Base-by-base conservation (phyloP, 2,113 vertebrate species). In the Boleophthalmus pectinirostris region DNA sequence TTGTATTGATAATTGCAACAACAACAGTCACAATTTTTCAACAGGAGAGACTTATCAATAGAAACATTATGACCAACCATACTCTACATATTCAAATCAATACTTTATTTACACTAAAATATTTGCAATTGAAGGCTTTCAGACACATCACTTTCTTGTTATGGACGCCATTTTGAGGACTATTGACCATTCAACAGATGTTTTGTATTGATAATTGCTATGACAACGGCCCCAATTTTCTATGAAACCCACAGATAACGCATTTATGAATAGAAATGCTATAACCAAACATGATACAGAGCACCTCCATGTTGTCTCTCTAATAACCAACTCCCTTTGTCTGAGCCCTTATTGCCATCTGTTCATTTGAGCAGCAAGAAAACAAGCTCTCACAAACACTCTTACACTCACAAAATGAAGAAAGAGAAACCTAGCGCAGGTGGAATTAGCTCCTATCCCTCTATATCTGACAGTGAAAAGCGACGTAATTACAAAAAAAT, bases 381-480 rank as follows among this genome's bases (percentile, higher is more conserved):
- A 86, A 83, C 80, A 77, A 54, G 78, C 82, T 76, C 53, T 49
- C 24, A 38, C 47, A 51, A 53, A 79, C 78, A 68, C 14, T 45
- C 24, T 60, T 45, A 43, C 8, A 3, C 46, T 53, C 76, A 78
- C 73, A 85, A 81, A 81, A 58, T 69, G 69, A 70, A 61, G 47
- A 61, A 69, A 66, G 85, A 71, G 81, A 86, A 83, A 81, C 72
- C 47, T 3, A 84, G 73, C 75, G 70, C 83, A 78, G 87, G 77
- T 87, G 51, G 80, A 84, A 89, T 90, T 88, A 87, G 82, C 83
- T 89, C 74, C 75, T 84, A 75, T 77, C 80, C 65, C 14, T 82
- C 73, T 79, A 60, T 76, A 64, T 78, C 68, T 81, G 45, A 71
- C 79, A 69, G 65, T 80, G 77, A 90, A 90, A 88, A 71, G 82